phyloP scores from a whole-genome alignment of 2,113 vertebrate species.

The Macrotis lagotis region DNA sequence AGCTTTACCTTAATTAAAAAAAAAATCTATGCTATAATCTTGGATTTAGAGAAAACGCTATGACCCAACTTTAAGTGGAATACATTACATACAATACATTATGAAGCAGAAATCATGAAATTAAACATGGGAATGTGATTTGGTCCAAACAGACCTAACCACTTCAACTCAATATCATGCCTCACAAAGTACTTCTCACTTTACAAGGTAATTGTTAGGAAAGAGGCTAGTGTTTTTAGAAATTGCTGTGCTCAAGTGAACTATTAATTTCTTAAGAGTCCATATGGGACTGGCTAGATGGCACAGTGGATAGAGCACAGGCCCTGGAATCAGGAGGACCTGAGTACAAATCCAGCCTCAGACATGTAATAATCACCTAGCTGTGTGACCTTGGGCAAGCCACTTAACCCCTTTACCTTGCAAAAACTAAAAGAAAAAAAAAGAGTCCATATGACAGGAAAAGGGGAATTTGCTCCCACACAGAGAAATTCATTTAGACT shows the following conservation, averaged over 20 bases:
- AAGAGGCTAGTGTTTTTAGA: background rate
- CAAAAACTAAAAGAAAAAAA: too few species aligned
- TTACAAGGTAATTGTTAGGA: background rate
- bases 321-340: too few species aligned
- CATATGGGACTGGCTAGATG: too few species aligned
- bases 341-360: too few species aligned
- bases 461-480: background rate
- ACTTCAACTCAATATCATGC: background rate
- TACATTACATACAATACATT: too few species aligned
- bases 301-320: too few species aligned
- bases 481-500: background rate
- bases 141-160: background rate
- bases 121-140: background rate
- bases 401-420: too few species aligned
- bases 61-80: background rate
- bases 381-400: too few species aligned
- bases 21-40: background rate
- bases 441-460: background rate
- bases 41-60: background rate
- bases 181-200: background rate
- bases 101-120: background rate
- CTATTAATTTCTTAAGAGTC: background rate
- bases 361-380: too few species aligned
- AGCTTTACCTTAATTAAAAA: background rate
- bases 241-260: background rate